phyloP scores from a whole-genome alignment of 2,797 vertebrate genomes.

The Crenuchus spilurus region DNA sequence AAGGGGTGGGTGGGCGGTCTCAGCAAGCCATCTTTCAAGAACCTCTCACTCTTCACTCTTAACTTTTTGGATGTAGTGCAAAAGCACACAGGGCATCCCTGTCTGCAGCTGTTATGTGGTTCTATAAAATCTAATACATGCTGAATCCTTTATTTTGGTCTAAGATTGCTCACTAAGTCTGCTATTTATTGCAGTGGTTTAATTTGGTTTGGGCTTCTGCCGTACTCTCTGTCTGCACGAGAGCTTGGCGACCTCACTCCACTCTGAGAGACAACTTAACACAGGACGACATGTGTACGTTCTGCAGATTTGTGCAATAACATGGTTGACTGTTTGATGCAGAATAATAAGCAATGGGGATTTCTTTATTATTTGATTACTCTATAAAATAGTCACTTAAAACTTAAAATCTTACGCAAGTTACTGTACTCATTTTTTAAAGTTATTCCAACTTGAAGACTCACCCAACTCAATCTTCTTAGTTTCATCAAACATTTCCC shows the following conservation, averaged over 20 bases:
- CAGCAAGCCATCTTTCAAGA: conserved; percentile 56
- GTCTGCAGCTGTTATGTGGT: conserved; percentile 50
- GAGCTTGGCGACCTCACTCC: conserved; percentile 22
- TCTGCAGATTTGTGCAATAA: neutral
- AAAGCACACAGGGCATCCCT: conserved; percentile 45
- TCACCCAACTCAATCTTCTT: too few species aligned
- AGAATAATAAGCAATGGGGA: too few species aligned
- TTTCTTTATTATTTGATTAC: too few species aligned
- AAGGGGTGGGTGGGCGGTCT: conserved; percentile 8
- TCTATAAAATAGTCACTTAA: too few species aligned
- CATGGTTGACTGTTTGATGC: neutral
- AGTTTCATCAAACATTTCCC: too few species aligned
- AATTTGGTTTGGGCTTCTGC: conserved; percentile 28
- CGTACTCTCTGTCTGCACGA: conserved; percentile 31
- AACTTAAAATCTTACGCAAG: too few species aligned
- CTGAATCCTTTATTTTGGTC: conserved; percentile 46
- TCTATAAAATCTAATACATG: conserved; percentile 56
- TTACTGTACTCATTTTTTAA: too few species aligned
- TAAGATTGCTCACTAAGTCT: conserved; percentile 45
- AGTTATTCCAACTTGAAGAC: too few species aligned
- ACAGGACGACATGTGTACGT: neutral
- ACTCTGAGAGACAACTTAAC: neutral
- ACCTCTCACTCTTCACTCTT: conserved; percentile 54
- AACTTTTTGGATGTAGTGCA: conserved; percentile 48
- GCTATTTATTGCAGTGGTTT: conserved; percentile 45